A percentile compares a stretch with the other conserved stretches of the same genome.
phyloP scores from a whole-genome alignment of 2,797 vertebrate genomes.

The Rhinophrynus dorsalis region DNA sequence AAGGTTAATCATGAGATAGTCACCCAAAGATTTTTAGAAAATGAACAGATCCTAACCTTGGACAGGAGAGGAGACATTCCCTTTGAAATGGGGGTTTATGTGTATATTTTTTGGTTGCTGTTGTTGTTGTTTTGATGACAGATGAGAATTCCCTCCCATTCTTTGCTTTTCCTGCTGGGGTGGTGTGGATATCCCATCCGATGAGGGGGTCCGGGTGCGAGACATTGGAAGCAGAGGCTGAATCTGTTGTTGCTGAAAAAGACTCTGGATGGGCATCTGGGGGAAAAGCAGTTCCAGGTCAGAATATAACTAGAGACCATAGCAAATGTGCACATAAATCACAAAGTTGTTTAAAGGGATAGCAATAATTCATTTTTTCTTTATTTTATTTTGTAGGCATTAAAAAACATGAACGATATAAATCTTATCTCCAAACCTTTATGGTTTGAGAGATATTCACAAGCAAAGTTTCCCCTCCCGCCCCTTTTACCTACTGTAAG shows the following conservation, averaged over 20 bases:
- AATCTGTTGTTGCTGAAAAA: conserved; percentile 76
- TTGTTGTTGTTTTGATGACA: conserved; percentile 78
- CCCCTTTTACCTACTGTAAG: too few relatives aligned
- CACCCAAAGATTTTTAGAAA: too few relatives aligned
- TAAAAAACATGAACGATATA: too few relatives aligned
- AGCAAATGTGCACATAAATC: too few relatives aligned
- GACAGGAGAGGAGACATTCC: conserved; percentile 80
- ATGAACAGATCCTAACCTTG: conserved; percentile 84
- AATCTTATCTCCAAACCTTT: too few relatives aligned
- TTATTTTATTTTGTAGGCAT: too few relatives aligned
- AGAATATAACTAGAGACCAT: too few relatives aligned
- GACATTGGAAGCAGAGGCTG: conserved; percentile 88
- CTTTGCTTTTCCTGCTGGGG: conserved; percentile 82
- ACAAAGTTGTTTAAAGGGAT: too few relatives aligned
- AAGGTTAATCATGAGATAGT: too few relatives aligned
- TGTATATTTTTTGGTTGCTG: conserved; percentile 96
- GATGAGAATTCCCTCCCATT: conserved; percentile 80
- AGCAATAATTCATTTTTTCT: too few relatives aligned
- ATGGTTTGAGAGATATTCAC: too few relatives aligned
- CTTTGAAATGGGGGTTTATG: conserved; percentile 98
- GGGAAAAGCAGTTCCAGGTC: conserved; percentile 51
- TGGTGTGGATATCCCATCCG: conserved; percentile 71
- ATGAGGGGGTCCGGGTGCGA: conserved; percentile 80
- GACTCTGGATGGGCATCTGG: conserved; percentile 70
- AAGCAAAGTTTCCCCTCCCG: too few relatives aligned